Conservation (phyloP, 1,140 invertebrate genomes). For the Zaprionus gabonicus region DNA sequence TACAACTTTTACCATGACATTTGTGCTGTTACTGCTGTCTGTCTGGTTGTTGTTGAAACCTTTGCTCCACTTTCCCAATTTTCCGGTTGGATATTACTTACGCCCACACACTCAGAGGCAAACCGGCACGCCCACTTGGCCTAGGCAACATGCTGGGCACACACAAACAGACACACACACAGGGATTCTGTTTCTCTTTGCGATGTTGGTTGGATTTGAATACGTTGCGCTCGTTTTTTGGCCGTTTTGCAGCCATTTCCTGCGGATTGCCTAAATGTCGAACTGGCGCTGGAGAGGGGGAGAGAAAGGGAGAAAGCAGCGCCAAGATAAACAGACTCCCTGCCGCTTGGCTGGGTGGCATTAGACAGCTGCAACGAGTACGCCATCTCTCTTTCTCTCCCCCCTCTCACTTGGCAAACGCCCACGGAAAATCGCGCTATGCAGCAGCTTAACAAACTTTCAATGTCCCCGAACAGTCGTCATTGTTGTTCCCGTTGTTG, state of each 20-base stretch:
- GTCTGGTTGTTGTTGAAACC: conserved; percentile 14
- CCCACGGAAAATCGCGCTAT: conserved; percentile 36
- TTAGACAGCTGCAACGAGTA: conserved; percentile 63
- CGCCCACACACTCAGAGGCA: conserved; percentile 31
- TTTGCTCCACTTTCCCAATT: conserved; percentile 29
- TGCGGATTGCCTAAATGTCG: conserved; percentile 66
- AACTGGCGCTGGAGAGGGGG: conserved; percentile 31
- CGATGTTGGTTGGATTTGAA: conserved; percentile 59
- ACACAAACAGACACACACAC: background rate
- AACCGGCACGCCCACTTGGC: conserved; percentile 23
- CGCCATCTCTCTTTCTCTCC: background rate
- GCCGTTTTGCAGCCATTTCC: conserved; percentile 24
- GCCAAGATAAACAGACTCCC: conserved; percentile 71
- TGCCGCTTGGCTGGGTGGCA: conserved; percentile 57
- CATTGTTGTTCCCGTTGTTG: conserved; percentile 20
- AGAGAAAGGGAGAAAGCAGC: conserved; percentile 39
- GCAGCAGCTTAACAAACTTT: conserved; percentile 63
- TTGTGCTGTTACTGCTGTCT: conserved; percentile 9
- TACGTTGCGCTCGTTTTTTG: conserved; percentile 30
- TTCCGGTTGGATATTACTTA: conserved; percentile 31
- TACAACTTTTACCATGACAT: conserved; percentile 30
- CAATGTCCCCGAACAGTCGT: conserved; percentile 24
- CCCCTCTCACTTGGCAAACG: conserved; percentile 18
- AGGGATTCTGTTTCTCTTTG: conserved; percentile 12
- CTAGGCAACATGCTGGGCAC: conserved; percentile 4